These are phyloP conservation scores for Urocitellus parryii DNA, from an alignment of 2,113 vertebrate species.

Conservation along the genomic window DNA sequence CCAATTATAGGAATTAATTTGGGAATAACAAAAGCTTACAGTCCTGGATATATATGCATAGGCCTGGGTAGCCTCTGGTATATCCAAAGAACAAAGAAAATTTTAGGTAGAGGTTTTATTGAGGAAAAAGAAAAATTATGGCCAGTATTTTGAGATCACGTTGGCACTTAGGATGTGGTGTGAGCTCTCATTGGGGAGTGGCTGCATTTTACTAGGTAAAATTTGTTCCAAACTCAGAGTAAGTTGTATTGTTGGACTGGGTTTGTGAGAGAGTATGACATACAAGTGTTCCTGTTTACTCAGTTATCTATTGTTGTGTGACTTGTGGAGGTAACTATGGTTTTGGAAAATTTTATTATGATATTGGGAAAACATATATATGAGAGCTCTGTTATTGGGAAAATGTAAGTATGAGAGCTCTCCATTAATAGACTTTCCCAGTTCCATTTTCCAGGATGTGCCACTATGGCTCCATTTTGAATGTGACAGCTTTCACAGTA, in stretches of 20 bases:
- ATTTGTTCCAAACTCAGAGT: background rate
- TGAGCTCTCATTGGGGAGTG: background rate
- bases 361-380: no score
- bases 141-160: background rate
- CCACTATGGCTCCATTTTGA: background rate
- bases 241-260: background rate
- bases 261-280: background rate
- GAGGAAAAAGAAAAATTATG: background rate
- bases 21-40: background rate
- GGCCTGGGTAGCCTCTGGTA: background rate
- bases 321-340: background rate
- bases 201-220: background rate
- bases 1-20: background rate
- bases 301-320: background rate
- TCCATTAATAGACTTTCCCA: background rate
- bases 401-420: background rate
- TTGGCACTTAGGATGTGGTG: background rate
- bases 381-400: background rate
- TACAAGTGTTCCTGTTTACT: background rate
- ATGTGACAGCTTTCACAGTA: background rate
- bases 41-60: no score
- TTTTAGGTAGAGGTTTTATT: background rate
- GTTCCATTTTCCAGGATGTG: background rate
- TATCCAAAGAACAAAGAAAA: background rate
- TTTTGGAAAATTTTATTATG: background rate